Conservation (phyloP, 2,113 vertebrate species). For the Eonycteris spelaea region DNA sequence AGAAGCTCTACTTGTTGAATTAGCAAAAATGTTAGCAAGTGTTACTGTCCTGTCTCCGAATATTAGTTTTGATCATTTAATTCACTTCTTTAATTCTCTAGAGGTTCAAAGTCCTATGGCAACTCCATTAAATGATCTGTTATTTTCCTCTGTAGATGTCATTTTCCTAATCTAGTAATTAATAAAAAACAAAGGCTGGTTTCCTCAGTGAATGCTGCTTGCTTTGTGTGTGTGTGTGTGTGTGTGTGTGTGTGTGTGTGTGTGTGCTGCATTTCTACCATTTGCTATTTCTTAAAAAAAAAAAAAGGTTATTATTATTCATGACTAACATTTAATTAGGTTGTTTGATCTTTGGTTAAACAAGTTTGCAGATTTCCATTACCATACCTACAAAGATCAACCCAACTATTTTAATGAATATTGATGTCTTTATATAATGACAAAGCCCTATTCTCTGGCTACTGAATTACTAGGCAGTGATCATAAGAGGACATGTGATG, state of each 20-base stretch:
- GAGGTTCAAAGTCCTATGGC: slow-evolving; percentile 55
- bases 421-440: slow-evolving; percentile 68
- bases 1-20: slow-evolving; percentile 47
- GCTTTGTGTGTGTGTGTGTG: slow-evolving; percentile 63
- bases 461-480: slow-evolving; percentile 57
- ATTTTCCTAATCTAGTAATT: slow-evolving; percentile 78
- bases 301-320: slow-evolving; percentile 73
- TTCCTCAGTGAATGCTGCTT: slow-evolving; percentile 66
- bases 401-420: slow-evolving; percentile 65
- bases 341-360: slow-evolving; percentile 77
- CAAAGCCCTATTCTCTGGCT: slow-evolving; percentile 56
- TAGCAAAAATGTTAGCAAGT: slow-evolving; percentile 52
- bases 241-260: slow-evolving; percentile 67
- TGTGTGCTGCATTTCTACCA: slow-evolving; percentile 30
- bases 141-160: slow-evolving; percentile 76
- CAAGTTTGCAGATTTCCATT: slow-evolving; percentile 77
- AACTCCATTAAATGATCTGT: slow-evolving; percentile 65
- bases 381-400: slow-evolving; percentile 71
- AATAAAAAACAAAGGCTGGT: slow-evolving; percentile 73
- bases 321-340: slow-evolving; percentile 77
- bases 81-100: slow-evolving; percentile 67
- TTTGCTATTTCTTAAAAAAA: slow-evolving; percentile 28
- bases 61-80: slow-evolving; percentile 68
- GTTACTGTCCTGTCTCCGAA: slow-evolving; percentile 44
- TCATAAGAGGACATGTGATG: slow-evolving; percentile 65